Percentiles rank a stretch among this genome's conserved stretches.
phyloP scores from a whole-genome alignment of 2,797 vertebrate genomes.

The Telmatherina bonti region DNA sequence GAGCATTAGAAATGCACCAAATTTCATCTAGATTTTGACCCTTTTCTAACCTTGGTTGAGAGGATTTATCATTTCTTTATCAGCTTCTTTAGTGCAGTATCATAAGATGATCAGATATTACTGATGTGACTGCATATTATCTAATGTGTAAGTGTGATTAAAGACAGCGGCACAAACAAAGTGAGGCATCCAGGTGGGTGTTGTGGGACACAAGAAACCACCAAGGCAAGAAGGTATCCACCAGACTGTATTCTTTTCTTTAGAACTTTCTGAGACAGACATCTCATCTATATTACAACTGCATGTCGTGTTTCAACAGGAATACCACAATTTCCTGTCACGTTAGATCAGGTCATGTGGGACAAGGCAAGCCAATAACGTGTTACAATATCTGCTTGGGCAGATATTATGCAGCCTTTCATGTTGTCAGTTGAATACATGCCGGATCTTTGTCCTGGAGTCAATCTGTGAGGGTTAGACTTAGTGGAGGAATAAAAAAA shows the following conservation, averaged over 20 bases:
- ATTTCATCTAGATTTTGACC: slow-evolving; percentile 1
- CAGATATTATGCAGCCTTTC: slow-evolving; percentile 44
- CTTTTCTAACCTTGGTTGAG: neutral
- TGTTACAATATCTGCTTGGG: slow-evolving; percentile 44
- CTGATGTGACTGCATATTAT: neutral
- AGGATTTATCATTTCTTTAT: neutral
- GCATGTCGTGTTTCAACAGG: slow-evolving; percentile 20
- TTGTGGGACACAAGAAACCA: slow-evolving; percentile 3
- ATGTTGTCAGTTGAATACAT: slow-evolving; percentile 48
- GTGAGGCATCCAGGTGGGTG: too few species aligned
- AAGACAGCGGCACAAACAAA: neutral
- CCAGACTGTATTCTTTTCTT: neutral
- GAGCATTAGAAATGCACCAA: neutral
- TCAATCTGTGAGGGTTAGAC: slow-evolving; percentile 39
- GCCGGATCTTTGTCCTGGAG: slow-evolving; percentile 53
- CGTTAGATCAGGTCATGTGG: slow-evolving; percentile 48
- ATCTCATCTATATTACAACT: slow-evolving; percentile 46
- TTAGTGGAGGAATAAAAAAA: slow-evolving; percentile 32
- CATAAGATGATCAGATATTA: neutral
- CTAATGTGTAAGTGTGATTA: neutral
- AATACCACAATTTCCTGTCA: slow-evolving; percentile 37
- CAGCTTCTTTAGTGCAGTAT: neutral
- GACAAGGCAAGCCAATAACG: slow-evolving; percentile 45
- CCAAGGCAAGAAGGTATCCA: neutral
- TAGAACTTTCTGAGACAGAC: slow-evolving; percentile 13